Percentiles rank a stretch among this genome's conserved stretches.
These are phyloP conservation scores for Noctua comes DNA, from an alignment of 2,888 invertebrate species.

Conservation along the genomic window DNA sequence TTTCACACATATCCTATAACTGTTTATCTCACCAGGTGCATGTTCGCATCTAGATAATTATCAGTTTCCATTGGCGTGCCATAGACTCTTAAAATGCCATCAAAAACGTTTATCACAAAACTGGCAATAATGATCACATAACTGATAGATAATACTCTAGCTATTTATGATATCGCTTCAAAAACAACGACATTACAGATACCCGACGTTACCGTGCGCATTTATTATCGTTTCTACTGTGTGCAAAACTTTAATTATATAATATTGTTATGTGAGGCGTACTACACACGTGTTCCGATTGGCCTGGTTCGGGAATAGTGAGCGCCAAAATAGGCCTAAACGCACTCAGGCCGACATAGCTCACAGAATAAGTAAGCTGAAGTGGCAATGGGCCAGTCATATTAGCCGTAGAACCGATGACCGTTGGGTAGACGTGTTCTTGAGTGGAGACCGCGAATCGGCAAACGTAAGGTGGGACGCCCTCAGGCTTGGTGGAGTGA, in stretches of 20 bases:
- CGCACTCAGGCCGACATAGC: not conserved
- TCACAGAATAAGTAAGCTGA: too few relatives aligned
- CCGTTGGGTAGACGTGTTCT: too few relatives aligned
- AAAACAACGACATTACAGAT: slow-evolving; percentile 19
- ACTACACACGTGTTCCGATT: not conserved
- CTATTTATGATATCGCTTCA: slow-evolving; percentile 10
- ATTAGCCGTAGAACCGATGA: too few relatives aligned
- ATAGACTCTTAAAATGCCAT: not conserved
- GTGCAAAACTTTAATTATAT: slow-evolving; percentile 32
- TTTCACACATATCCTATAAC: not conserved
- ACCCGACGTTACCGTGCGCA: slow-evolving; percentile 15
- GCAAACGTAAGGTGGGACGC: too few relatives aligned
- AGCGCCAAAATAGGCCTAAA: not conserved
- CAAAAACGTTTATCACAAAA: slow-evolving; percentile 1
- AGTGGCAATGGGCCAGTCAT: too few relatives aligned
- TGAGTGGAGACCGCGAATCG: too few relatives aligned
- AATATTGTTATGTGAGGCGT: slow-evolving; percentile 7
- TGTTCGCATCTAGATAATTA: not conserved
- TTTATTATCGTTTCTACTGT: slow-evolving; percentile 15
- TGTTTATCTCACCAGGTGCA: not conserved
- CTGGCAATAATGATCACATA: not conserved
- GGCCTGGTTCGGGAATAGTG: not conserved
- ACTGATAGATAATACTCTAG: slow-evolving; percentile 29
- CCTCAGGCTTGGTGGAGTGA: too few relatives aligned
- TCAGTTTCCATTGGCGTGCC: not conserved